Evolutionary conservation across 2,797 vertebrate species (phyloP), one percentile per base, ranked within the genome.

Genomic region (Amphiprion clarkii): DNA sequence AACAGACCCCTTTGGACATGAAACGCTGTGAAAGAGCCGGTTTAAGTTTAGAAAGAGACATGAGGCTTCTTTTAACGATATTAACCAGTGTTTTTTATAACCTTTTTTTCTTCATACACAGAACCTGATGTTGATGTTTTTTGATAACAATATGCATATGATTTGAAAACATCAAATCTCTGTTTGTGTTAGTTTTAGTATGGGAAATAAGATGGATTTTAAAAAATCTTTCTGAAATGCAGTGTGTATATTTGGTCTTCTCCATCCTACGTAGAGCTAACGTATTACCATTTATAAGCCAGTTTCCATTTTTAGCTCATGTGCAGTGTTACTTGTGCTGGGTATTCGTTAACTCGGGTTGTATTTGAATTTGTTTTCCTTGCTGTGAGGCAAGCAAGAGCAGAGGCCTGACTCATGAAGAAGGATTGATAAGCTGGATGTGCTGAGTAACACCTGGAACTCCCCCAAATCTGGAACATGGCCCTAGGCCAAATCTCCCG

Each of bases 381-480:
- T 8, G 6, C 78, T 71, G 72, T 74, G 66, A 85, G 76, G 58
- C 67, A 77, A 68, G 58, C 52, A 17, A 40, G 63, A 71, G 51
- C 60, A 40, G 57, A 75, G 49, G 52, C 66, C 74, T 72, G 63
- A 81, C 59, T 87, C 78, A 74, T 62, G 79, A 79, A 88, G 81
- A 52, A 59, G 79, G 78, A 86, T 91, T 91, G 88, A 92, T 90
- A 87, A 87, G 49, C 80, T 83, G 86, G 81, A 86, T 87, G 69
- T 67, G 84, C 88, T 78, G 86, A 85, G 78, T 84, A 88, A 90
- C 89, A 91, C 89, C 87, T 92, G 88, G 89, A 90, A 91, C 85
- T 81, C 71, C 79, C 85, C 85, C 87, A 93, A 91, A 92, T 91
- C 86, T 87, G 82, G 81, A 88, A 81, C 83, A 59, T 88, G 89